These are phyloP conservation scores for Nibea albiflora DNA, from an alignment of 2,113 vertebrate genomes.

Conservation along the genomic window DNA sequence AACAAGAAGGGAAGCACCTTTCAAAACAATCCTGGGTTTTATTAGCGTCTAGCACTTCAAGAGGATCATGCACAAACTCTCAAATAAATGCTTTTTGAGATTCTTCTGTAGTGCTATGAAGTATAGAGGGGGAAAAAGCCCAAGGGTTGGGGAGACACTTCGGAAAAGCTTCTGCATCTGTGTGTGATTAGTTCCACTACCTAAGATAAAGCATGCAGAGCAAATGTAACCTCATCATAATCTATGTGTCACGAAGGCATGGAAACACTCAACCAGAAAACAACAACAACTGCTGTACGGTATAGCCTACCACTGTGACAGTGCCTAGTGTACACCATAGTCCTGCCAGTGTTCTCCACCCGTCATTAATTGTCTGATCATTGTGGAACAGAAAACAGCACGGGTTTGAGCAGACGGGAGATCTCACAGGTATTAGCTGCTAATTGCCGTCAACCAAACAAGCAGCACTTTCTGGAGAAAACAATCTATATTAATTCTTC, in stretches of 20 bases:
- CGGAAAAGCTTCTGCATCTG: conserved; percentile 61
- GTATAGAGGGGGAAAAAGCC: conserved; percentile 8
- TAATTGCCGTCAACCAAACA: conserved; percentile 78
- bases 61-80: conserved; percentile 55
- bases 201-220: conserved; percentile 71
- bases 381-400: conserved; percentile 65
- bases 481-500: conserved; percentile 77
- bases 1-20: conserved; percentile 62
- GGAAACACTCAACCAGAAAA: conserved; percentile 49
- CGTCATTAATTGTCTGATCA: conserved; percentile 77
- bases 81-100: conserved; percentile 63
- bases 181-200: conserved; percentile 77
- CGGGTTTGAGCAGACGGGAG: conserved; percentile 59
- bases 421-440: conserved; percentile 80
- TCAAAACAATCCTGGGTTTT: conserved; percentile 58
- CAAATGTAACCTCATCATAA: conserved; percentile 70
- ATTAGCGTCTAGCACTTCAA: conserved; percentile 58
- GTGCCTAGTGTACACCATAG: conserved; percentile 37
- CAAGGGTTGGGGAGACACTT: conserved; percentile 52
- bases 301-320: conserved; percentile 57
- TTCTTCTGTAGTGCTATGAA: conserved; percentile 52
- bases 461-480: conserved; percentile 74
- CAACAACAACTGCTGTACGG: conserved; percentile 58
- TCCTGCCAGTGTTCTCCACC: conserved; percentile 71
- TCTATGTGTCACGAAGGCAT: conserved; percentile 60